These are phyloP conservation scores for Ceryle rudis DNA, from an alignment of 2,797 vertebrate species.

Conservation along the genomic window DNA sequence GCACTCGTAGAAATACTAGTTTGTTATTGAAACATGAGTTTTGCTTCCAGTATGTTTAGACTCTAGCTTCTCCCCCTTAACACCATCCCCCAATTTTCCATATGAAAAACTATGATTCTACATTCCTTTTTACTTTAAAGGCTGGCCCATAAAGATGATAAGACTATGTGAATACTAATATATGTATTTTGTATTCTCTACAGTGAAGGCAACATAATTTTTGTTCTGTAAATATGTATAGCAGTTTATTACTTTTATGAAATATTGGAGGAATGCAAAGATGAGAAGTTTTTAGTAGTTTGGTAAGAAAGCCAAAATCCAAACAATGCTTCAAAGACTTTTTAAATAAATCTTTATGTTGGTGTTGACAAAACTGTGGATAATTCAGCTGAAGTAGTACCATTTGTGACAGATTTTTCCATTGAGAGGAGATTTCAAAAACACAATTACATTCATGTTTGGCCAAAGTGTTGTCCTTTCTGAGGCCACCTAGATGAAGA, in stretches of 20 bases:
- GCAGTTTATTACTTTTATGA: conserved; percentile 32
- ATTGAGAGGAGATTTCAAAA: neutral
- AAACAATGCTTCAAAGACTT: conserved; percentile 62
- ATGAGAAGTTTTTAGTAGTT: conserved; percentile 12
- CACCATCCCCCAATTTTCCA: neutral
- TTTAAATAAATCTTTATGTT: conserved; percentile 66
- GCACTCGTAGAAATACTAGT: neutral
- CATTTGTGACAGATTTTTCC: conserved; percentile 31
- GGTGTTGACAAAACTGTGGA: conserved; percentile 37
- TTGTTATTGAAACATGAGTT: conserved; percentile 9
- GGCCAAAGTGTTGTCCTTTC: neutral
- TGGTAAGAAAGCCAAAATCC: conserved; percentile 44
- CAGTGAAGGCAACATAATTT: neutral
- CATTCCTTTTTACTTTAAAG: conserved; percentile 34
- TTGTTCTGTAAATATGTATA: conserved; percentile 22
- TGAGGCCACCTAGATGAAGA: neutral
- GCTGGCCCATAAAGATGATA: neutral
- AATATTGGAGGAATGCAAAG: conserved; percentile 38
- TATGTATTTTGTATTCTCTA: conserved; percentile 35
- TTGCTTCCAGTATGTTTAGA: conserved; percentile 21
- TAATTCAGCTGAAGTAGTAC: neutral
- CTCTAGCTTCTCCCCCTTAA: neutral
- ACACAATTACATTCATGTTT: conserved; percentile 3
- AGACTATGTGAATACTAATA: conserved; percentile 53
- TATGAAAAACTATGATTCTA: neutral